Evolutionary conservation across 1,140 invertebrate species (phyloP).

Genomic region (Platorchestia sp.): DNA sequence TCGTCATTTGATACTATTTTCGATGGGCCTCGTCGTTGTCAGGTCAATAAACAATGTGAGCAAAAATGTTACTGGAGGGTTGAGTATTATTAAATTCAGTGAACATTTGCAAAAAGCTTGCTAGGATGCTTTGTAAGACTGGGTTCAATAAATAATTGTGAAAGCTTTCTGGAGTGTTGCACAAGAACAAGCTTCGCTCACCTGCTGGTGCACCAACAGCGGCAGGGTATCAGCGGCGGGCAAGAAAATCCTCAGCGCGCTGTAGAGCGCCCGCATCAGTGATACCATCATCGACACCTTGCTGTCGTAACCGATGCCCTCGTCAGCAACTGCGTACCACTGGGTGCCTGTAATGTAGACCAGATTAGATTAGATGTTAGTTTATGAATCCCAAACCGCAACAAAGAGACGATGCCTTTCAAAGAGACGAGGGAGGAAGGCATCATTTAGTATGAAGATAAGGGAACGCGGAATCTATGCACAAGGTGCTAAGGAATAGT

Average conservation of each 20-base stretch:
- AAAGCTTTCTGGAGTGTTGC: not conserved
- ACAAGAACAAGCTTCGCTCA: not conserved
- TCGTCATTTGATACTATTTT: too few relatives aligned
- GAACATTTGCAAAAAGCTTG: too few relatives aligned
- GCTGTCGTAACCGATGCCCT: constrained; percentile 65
- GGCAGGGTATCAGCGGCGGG: constrained; percentile 59
- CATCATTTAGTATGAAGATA: too few relatives aligned
- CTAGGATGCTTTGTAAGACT: too few relatives aligned
- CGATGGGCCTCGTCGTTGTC: too few relatives aligned
- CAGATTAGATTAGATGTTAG: too few relatives aligned
- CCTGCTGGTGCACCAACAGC: constrained; percentile 65
- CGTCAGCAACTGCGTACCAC: constrained; percentile 65
- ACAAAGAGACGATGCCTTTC: not conserved
- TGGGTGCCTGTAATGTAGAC: constrained; percentile 60
- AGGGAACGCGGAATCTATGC: too few relatives aligned
- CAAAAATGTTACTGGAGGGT: too few relatives aligned
- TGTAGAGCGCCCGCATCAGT: constrained; percentile 62
- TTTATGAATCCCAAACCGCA: not conserved
- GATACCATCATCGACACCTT: constrained; percentile 67
- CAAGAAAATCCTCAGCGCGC: constrained; percentile 64
- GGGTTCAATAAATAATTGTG: not conserved
- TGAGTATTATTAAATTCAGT: too few relatives aligned
- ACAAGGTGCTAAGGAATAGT: too few relatives aligned
- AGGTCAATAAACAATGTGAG: too few relatives aligned
- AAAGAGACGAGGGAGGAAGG: too few relatives aligned